Conservation (phyloP, 2,797 vertebrate species). For the Pogonophryne albipinna region DNA sequence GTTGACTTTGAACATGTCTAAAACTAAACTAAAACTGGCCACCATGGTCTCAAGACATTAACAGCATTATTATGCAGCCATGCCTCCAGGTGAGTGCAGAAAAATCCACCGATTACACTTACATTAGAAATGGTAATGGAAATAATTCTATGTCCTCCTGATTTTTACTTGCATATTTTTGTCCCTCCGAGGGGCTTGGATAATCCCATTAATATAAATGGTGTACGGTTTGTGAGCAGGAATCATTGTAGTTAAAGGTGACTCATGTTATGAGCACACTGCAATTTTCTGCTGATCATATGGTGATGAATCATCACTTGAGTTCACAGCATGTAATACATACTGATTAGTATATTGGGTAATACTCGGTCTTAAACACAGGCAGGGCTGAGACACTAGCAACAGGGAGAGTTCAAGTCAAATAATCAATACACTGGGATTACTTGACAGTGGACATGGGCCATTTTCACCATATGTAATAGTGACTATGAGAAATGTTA, state of each 20-base stretch:
- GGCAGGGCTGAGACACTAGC: neutral
- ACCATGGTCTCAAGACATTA: neutral
- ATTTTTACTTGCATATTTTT: constrained; percentile 15
- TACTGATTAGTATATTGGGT: constrained; percentile 8
- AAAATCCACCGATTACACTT: constrained; percentile 5
- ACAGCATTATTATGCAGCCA: constrained; percentile 7
- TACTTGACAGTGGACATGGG: too few relatives aligned
- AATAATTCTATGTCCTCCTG: neutral
- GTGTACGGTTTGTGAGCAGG: constrained; percentile 13
- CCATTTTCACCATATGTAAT: neutral
- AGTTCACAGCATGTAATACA: constrained; percentile 1
- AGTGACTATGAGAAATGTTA: neutral
- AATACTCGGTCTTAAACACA: neutral
- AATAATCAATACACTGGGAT: too few relatives aligned
- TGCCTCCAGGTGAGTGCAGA: neutral
- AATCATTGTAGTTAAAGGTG: constrained; percentile 28
- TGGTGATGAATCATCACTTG: constrained; percentile 24
- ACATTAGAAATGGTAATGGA: constrained; percentile 10
- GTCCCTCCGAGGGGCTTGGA: constrained; percentile 8
- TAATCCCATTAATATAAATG: neutral
- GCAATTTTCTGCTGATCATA: constrained; percentile 28
- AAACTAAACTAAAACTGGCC: neutral
- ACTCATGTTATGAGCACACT: constrained; percentile 17
- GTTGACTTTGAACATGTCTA: neutral
- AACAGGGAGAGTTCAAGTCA: neutral